phyloP scores from a whole-genome alignment of 2,797 vertebrate species.

The Phoxinus dragarum region DNA sequence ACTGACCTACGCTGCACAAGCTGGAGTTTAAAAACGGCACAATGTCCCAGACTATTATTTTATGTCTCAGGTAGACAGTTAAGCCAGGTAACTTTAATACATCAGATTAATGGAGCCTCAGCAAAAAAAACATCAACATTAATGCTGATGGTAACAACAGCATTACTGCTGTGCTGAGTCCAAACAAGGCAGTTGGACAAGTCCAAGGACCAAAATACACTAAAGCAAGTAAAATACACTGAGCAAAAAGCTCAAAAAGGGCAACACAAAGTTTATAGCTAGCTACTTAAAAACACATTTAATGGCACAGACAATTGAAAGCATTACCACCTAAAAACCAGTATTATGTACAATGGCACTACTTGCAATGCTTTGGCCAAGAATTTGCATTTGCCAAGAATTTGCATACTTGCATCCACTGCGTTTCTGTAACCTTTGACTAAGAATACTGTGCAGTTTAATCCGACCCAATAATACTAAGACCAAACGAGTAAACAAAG shows the following conservation, averaged over 20 bases:
- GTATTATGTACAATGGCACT: not conserved
- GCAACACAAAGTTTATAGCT: not conserved
- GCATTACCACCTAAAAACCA: not conserved
- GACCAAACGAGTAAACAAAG: not conserved
- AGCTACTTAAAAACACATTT: not conserved
- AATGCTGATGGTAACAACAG: not conserved
- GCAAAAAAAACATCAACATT: constrained; percentile 12
- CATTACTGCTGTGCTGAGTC: not conserved
- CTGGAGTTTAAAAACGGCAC: not conserved
- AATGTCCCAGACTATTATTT: constrained; percentile 20
- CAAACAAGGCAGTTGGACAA: not conserved
- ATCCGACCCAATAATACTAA: not conserved
- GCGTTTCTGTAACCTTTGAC: not conserved
- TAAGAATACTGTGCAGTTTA: not conserved
- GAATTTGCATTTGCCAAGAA: not conserved
- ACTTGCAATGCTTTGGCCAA: not conserved
- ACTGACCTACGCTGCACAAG: not conserved
- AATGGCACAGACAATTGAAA: not conserved
- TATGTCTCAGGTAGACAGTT: not conserved
- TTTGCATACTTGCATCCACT: not conserved
- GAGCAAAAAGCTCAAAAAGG: not conserved
- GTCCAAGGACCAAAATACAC: not conserved
- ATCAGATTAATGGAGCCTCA: constrained; percentile 21
- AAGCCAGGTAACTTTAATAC: not conserved
- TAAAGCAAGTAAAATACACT: too few species aligned